Conservation (phyloP, 2,113 vertebrate genomes). For the Spea multiplicata region DNA sequence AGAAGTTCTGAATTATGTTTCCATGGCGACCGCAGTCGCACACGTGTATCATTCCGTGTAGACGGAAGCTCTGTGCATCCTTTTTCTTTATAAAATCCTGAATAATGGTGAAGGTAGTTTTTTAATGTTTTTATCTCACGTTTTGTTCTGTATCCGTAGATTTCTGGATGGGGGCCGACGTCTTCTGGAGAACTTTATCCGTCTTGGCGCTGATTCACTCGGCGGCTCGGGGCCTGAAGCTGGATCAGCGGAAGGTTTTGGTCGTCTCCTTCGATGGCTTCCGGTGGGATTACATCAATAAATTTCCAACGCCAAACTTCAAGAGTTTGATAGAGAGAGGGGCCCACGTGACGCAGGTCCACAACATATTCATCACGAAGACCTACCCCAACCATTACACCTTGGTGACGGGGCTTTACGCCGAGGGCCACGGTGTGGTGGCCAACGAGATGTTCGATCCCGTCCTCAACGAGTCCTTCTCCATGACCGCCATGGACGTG, state of each 20-base stretch:
- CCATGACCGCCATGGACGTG: conserved; percentile 70
- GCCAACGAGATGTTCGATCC: conserved; percentile 86
- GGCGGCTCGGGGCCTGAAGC: conserved; percentile 26
- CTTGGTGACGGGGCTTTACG: conserved; percentile 90
- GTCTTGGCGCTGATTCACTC: conserved; percentile 40
- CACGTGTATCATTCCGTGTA: no score
- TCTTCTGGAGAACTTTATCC: conserved; percentile 26
- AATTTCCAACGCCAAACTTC: conserved; percentile 83
- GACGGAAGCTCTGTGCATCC: no score
- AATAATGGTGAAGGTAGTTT: no score
- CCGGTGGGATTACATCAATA: conserved; percentile 86
- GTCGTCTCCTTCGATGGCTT: conserved; percentile 96
- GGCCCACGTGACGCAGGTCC: conserved; percentile 81
- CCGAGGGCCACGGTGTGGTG: conserved; percentile 90
- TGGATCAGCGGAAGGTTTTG: conserved; percentile 67
- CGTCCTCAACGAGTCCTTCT: conserved; percentile 71
- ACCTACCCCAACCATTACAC: conserved; percentile 97
- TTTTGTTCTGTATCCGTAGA: no score
- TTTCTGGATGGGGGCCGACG: conserved; percentile 50
- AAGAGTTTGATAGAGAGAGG: conserved; percentile 77
- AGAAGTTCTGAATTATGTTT: no score
- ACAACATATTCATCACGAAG: conserved; percentile 89
- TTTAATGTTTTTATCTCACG: no score
- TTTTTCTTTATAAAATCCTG: no score
- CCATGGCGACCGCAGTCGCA: no score